Evolutionary conservation across 2,888 invertebrate genomes (phyloP).

Genomic region (Ethmia dodecea): DNA sequence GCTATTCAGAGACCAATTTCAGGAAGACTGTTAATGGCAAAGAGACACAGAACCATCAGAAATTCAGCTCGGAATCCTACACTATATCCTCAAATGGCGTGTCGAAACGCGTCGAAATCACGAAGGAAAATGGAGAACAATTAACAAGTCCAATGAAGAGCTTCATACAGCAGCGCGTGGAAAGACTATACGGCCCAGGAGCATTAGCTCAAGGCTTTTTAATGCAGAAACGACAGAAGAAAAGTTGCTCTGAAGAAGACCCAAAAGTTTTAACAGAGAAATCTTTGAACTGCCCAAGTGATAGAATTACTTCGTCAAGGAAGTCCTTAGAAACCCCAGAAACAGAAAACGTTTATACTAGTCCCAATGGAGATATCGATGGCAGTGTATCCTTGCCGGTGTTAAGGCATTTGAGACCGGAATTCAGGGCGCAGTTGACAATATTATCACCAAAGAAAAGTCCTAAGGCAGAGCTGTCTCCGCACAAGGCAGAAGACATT

Average conservation of each 20-base stretch:
- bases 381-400: constrained; percentile 80
- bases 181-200: constrained; percentile 91
- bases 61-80: constrained; percentile 57
- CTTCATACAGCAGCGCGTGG: constrained; percentile 93
- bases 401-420: constrained; percentile 88
- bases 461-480: constrained; percentile 48
- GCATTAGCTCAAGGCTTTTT: constrained; percentile 92
- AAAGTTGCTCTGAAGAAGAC: constrained; percentile 60
- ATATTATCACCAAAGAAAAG: constrained; percentile 80
- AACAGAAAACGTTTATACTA: constrained; percentile 36
- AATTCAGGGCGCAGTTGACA: constrained; percentile 90
- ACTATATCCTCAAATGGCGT: constrained; percentile 69
- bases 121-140: constrained; percentile 66
- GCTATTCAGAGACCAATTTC: constrained; percentile 70
- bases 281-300: constrained; percentile 52
- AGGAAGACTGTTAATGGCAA: constrained; percentile 61
- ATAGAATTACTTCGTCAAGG: constrained; percentile 42
- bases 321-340: constrained; percentile 42
- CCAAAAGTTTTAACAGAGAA: constrained; percentile 58
- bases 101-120: constrained; percentile 65
- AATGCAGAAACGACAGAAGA: constrained; percentile 78
- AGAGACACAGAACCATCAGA: constrained; percentile 32
- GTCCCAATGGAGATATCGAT: constrained; percentile 49
- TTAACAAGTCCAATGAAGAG: constrained; percentile 80
- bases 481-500: constrained; percentile 45